Evolutionary conservation across 2,797 vertebrate genomes (phyloP), one percentile per base, ranked within the genome.

Genomic region (Hipposideros larvatus): DNA sequence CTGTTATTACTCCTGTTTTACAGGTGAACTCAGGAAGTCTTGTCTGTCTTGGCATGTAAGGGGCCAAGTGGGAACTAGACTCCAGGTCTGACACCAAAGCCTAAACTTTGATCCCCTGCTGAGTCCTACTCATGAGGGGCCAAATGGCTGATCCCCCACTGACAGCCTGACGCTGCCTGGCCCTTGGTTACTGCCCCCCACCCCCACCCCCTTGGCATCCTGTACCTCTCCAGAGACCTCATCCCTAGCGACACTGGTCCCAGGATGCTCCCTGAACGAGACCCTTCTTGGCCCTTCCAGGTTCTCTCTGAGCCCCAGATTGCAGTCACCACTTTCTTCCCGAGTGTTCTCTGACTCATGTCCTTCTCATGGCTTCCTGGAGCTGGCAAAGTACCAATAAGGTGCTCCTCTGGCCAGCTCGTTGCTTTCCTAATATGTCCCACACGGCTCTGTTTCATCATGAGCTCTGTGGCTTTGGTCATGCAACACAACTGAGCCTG

Each of bases 401-500:
- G 13, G 46, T 26, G 24, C 37, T 16, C 46, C 24, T n/a, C 24
- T 4, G 28, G 68, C 31, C 46, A 4, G 7, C 68, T 37, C 5
- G 6, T 46, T 22, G 0, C 31, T 16, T 51, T 70, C 19, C 31
- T 63, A 2, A 4, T 9, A 4, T 0, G 0, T n/a, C 59, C 37
- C 41, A 71, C 1, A 0, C 7, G 10, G 51, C 78, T 63, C 31
- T 51, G 0, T 16, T 1, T 63, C 7, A n/a, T 31, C 24, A 4
- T 7, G 43, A 59, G 53, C n/a, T 48, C 51, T 59, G 37, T 22
- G 37, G 26, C 73, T 80, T 63, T 71, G 59, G 26, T 37, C 16
- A 37, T 5, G 14, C 65, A 14, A 37, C 24, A 22, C 46, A 22
- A 77, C 68, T 31, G 77, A 95, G 53, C 83, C 65, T 79, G 28